Conservation (phyloP, 92 coral and sea anemone species). For the Palythoa caribaeorum region DNA sequence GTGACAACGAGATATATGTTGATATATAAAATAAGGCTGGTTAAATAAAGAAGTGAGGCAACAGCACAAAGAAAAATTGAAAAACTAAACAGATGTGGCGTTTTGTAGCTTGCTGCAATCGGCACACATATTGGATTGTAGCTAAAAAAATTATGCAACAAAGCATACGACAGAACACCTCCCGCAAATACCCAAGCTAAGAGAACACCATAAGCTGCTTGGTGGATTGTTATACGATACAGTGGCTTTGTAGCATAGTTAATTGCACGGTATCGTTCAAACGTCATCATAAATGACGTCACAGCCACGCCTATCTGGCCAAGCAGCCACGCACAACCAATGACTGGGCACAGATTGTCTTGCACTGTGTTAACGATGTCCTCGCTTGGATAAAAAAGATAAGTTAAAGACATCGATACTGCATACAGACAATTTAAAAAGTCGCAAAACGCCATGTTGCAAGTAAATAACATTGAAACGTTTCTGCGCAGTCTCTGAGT, state of each 20-base stretch:
- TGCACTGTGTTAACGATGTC: background rate
- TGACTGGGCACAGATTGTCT: background rate
- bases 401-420: background rate
- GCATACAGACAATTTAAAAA: slow-evolving; percentile 31
- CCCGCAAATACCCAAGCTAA: slow-evolving; percentile 5
- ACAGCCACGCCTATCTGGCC: slow-evolving; percentile 29
- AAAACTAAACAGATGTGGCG: slow-evolving; percentile 9
- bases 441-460: slow-evolving; percentile 39
- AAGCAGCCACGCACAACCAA: slow-evolving; percentile 30
- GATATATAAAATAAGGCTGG: slow-evolving; percentile 22
- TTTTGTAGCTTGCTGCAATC: background rate
- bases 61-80: slow-evolving; percentile 17
- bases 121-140: slow-evolving; percentile 26
- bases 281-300: slow-evolving; percentile 31
- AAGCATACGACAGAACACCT: background rate
- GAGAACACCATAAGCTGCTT: slow-evolving; percentile 3
- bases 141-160: slow-evolving; percentile 9
- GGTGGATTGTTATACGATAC: slow-evolving; percentile 3
- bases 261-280: slow-evolving; percentile 38
- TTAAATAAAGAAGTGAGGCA: slow-evolving; percentile 11
- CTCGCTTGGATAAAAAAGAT: background rate
- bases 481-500: slow-evolving; percentile 19
- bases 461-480: slow-evolving; percentile 34
- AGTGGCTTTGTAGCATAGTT: slow-evolving; percentile 23
- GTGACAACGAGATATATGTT: slow-evolving; percentile 24